Evolutionary conservation across 2,797 vertebrate genomes (phyloP), one percentile per base, ranked within the genome.

Genomic region (Enteromius argenteus): DNA sequence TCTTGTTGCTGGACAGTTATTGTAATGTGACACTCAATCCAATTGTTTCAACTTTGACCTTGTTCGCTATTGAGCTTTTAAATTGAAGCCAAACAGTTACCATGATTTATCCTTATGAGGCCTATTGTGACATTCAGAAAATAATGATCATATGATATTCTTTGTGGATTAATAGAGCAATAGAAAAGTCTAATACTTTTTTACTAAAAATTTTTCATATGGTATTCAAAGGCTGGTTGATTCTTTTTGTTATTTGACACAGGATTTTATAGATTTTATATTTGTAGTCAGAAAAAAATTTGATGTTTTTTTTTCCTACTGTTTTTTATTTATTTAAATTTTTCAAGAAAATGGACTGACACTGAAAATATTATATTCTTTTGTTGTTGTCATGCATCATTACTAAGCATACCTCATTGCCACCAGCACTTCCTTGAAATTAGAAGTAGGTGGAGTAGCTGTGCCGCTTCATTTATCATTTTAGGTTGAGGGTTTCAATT

Each of bases 351-450:
- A 71, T 83, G 46, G 68, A 80, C 71, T 56, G 62, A 86, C 67
- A 53, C 15, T 44, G 81, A 85, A 86, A 71, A 53, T 67, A 46
- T 80, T 88, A 10, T 73, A 75, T 37, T 72, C 71, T 79, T 77
- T 76, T 44, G 19, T 58, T 46, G 42, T 77, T 10, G 15, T 71
- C 15, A 21, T 69, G 66, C 21, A 53, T 73, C 23, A 42, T 56
- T 77, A 23, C 85, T 84, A 76, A 78, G 77, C 66, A 39, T 23
- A 69, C 39, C 35, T 82, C 8, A 35, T 11, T 5, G 17, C 68
- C 64, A 62, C 7, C 56, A 53, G 58, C 60, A 1, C 37, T 79
- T 83, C n/a, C 30, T 77, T 79, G 39, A 32, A 80, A 44, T 75
- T 30, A 49, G 58, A 44, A 58, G 68, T 67, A 46, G 15, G 60